Evolutionary conservation across 2,888 invertebrate genomes (phyloP).

Genomic region (Yponomeuta malinellus): DNA sequence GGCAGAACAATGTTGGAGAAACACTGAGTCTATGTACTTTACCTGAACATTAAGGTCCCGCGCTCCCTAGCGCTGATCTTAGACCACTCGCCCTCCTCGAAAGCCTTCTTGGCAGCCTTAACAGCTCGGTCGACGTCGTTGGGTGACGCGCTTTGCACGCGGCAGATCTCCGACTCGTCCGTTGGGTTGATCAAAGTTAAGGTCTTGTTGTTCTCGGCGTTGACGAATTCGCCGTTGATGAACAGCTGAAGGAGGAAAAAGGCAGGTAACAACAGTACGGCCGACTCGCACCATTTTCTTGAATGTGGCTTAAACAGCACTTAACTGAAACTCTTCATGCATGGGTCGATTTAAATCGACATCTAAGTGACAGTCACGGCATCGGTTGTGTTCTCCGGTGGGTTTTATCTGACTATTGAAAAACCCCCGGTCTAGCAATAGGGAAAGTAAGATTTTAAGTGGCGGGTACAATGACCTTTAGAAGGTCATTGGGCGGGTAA

Average conservation of each 20-base stretch:
- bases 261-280: neutral
- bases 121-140: slow-evolving; percentile 93
- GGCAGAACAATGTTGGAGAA: no score
- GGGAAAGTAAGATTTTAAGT: no score
- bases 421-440: no score
- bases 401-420: no score
- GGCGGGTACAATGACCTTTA: no score
- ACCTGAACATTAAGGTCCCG: slow-evolving; percentile 88
- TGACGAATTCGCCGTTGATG: slow-evolving; percentile 92
- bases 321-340: no score
- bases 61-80: slow-evolving; percentile 94
- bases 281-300: no score
- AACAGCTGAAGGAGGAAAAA: slow-evolving; percentile 88
- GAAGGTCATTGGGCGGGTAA: no score
- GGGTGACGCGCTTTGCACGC: slow-evolving; percentile 82
- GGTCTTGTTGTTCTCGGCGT: slow-evolving; percentile 81
- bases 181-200: slow-evolving; percentile 87
- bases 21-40: slow-evolving; percentile 17
- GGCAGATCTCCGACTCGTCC: slow-evolving; percentile 86
- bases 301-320: no score
- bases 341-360: no score
- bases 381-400: no score
- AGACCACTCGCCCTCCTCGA: slow-evolving; percentile 94
- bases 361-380: no score
- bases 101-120: slow-evolving; percentile 89